Base-by-base conservation (phyloP, 2,888 invertebrate species). In the Sycophila texana region DNA sequence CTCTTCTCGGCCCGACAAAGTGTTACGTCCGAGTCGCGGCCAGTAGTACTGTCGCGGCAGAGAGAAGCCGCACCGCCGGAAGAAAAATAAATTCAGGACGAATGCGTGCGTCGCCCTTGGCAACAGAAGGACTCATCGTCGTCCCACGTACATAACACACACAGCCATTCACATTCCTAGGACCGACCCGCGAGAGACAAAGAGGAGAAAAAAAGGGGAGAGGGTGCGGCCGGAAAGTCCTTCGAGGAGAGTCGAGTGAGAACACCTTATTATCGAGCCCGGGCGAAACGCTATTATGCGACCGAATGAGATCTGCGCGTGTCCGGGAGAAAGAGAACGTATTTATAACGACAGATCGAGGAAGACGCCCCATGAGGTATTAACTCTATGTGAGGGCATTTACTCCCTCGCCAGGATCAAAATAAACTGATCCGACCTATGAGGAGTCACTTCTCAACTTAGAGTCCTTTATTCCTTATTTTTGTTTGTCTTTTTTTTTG, bases 261-360 rank as follows among this genome's bases (percentile, higher is more conserved):
- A 65, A 74, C 47, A 74, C 55, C 65, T 74, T 74, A 55, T 74
- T 74, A 74, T 65, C 65, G 53, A 55, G 39, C 16, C 51, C 22
- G 18, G 26, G 61, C 16, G 39, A 30, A n/a, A 60, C 51, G 18
- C 51, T 61, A 51, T 49, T 13, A 2, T 61, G 51, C 57, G 57
- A 68, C 30, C n/a, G 68, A 68, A 68, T 2, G 20, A 53, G 53
- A 14, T 16, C 3, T 30, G 55, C 7, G 30, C 10, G 18, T 57
- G 68, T 7, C 53, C 53, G 14, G 57, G 0, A 14, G 18, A 5
- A 53, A n/a, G 22, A 1, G 30, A 26, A 10, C 10, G 16, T n/a
- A 51, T 49, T 74, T 58, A 47, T 58, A 39, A 74, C 58, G 58
- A 16, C 49, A 22, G 18, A 18, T 30, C 61, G 10, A 18, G 18